A percentile compares a stretch with the other conserved stretches of the same genome.
phyloP scores from a whole-genome alignment of 1,140 invertebrate genomes.

The Panonychus citri region DNA sequence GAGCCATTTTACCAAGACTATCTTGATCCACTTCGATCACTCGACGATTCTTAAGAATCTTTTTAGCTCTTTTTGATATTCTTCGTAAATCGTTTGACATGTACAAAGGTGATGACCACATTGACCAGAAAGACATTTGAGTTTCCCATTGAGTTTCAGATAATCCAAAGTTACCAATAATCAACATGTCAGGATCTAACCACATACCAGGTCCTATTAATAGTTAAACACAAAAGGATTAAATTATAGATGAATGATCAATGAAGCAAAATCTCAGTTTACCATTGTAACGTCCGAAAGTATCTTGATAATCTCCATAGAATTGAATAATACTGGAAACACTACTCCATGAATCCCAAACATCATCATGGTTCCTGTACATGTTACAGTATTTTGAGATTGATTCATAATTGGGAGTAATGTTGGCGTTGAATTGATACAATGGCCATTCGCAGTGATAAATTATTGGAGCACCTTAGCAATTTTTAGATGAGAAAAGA shows the following conservation, averaged over 20 bases:
- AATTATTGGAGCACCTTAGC: slow-evolving; percentile 22
- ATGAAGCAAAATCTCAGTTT: too few species aligned
- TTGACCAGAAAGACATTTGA: slow-evolving; percentile 27
- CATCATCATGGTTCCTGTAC: slow-evolving; percentile 36
- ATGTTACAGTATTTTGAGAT: slow-evolving; percentile 31
- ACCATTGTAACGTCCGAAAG: not conserved
- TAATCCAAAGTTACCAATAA: slow-evolving; percentile 20
- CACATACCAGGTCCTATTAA: slow-evolving; percentile 26
- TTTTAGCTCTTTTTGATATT: slow-evolving; percentile 17
- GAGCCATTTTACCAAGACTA: slow-evolving; percentile 22
- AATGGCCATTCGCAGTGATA: slow-evolving; percentile 27
- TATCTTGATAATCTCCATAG: slow-evolving; percentile 27
- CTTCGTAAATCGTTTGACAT: slow-evolving; percentile 25
- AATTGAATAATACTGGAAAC: slow-evolving; percentile 30
- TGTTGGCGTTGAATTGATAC: slow-evolving; percentile 16
- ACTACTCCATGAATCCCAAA: slow-evolving; percentile 29
- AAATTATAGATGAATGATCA: too few species aligned
- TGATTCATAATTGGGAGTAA: not conserved
- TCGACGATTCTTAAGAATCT: slow-evolving; percentile 20
- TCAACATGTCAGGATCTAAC: slow-evolving; percentile 29
- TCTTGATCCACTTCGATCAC: slow-evolving; percentile 24
- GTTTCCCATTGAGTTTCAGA: slow-evolving; percentile 20
- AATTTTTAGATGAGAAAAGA: not conserved
- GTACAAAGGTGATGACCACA: slow-evolving; percentile 24
- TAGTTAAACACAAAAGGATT: not conserved